Evolutionary conservation across 2,797 vertebrate species (phyloP), one percentile per base, ranked within the genome.

Genomic region (Brachyrhaphis roseni): DNA sequence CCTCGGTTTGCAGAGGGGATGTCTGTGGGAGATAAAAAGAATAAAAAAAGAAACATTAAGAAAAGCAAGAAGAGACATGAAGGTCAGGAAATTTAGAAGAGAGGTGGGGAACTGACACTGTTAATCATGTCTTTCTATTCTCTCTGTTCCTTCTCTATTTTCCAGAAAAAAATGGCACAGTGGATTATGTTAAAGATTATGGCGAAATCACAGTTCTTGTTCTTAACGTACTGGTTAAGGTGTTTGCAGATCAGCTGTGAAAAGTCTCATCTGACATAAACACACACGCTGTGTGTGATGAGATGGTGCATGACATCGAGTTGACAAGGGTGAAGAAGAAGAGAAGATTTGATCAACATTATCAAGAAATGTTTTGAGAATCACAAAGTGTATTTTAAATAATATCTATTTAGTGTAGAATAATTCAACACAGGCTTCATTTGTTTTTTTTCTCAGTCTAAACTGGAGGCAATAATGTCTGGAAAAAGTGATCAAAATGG

Each of bases 101-200:
- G 47, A 72, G 53, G 71, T 7, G 20, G 49, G 46, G 87, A 31
- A 73, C 78, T 84, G 81, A 84, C 66, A 75, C 64, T 77, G 80
- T 57, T 55, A 77, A 85, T 87, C 72, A 0, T 18, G 62, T 89
- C 84, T 81, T 86, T 80, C 41, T 43, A 16, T n/a, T 5, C 70
- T 4, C 10, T 75, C 68, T 8, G 4, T n/a, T 5, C 8, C 13
- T 6, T 15, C 0, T 31, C 15, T 41, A 36, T 34, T n/a, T n/a
- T 8, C 18, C 10, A 36, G 34, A 23, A 36, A 41, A 34, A 7
- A 51, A 51, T 3, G 8, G 16, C 7, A 46, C 45, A 31, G 8
- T 18, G 41, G 26, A 7, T 39, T 72, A 41, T 0, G 45, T 62
- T 34, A 34, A 11, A 34, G 11, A 59, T 23, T 0, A 41, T 31